Evolutionary conservation across 2,888 invertebrate species (phyloP), one percentile per base, ranked within the genome.

Genomic region (Eustalomyia histrio): DNA sequence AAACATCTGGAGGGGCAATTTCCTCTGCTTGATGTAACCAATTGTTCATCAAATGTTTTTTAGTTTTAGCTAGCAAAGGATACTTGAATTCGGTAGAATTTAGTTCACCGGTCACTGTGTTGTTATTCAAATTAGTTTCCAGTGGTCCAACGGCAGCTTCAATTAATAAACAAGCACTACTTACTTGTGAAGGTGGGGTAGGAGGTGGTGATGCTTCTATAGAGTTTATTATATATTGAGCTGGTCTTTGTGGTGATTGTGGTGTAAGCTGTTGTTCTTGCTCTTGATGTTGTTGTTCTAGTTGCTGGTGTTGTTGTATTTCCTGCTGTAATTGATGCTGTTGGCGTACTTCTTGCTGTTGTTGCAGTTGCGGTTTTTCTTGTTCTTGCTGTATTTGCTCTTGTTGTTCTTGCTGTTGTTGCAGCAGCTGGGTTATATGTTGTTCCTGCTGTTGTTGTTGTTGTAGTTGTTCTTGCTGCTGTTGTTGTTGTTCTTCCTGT

Each of bases 1-100:
- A 6, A 29, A 6, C 29, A 4, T 29, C 29, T 6, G 29, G 29
- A 29, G 29, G 4, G 12, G 10, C 12, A 39, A 12, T 9, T 39
- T 39, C 81, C 43, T 87, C 88, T 3, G 94, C 94, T 86, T 96
- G 95, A 85, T 95, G 95, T 68, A 97, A 91, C 97, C 97, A 97
- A 88, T 97, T 97, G 82, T 95, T 96, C 93, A 97, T 96, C 87
- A 97, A 92, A 0, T 94, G 94, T 91, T 97, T 97, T 90, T 98
- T 98, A 0, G 97, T 97, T 91, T 97, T 97, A 0, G 90, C 87
- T 16, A 88, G 88, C 0, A 87, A 85, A 4, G 97, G 97, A 87
- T 97, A 95, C 90, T 97, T 97, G 87, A 97, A 97, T 65, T 95
- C 96, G 2, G 63, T n/a, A 50, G 39, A 63, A 21, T 43, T 83